Percentiles rank a stretch among this genome's conserved stretches.
Evolutionary conservation across 2,113 vertebrate genomes (phyloP).

Genomic region (Nipponia nippon): DNA sequence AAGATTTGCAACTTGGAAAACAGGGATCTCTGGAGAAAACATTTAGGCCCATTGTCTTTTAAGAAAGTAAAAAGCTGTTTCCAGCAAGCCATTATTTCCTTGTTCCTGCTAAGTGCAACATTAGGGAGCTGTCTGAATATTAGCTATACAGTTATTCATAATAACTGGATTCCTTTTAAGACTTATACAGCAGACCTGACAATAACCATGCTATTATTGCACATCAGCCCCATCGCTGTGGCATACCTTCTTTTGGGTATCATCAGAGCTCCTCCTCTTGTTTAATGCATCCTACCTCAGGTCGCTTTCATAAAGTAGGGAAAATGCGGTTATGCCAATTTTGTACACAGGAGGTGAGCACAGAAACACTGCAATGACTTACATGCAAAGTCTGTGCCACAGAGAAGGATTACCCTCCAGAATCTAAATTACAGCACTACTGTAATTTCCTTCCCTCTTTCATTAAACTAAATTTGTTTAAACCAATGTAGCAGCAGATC

Average conservation of each 20-base stretch:
- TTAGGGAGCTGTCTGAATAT: neutral
- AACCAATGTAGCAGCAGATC: neutral
- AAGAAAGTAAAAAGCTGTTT: neutral
- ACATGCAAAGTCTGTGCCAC: neutral
- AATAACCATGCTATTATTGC: neutral
- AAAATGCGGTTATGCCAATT: neutral
- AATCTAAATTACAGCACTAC: neutral
- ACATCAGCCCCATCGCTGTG: neutral
- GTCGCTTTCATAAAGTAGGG: neutral
- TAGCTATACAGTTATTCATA: neutral
- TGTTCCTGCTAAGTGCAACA: neutral
- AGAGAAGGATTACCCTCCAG: neutral
- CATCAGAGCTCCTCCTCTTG: neutral
- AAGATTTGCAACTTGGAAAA: neutral
- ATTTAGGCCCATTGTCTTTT: neutral
- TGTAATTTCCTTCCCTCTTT: neutral
- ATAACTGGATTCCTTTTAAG: neutral
- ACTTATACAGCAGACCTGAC: neutral
- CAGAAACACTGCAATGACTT: neutral
- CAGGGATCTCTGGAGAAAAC: neutral
- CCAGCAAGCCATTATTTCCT: neutral
- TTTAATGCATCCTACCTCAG: neutral
- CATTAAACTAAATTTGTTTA: neutral
- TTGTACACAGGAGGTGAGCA: neutral
- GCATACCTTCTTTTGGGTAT: neutral